phyloP scores from a whole-genome alignment of 2,113 vertebrate species.

The Cyprinodon tularosa region DNA sequence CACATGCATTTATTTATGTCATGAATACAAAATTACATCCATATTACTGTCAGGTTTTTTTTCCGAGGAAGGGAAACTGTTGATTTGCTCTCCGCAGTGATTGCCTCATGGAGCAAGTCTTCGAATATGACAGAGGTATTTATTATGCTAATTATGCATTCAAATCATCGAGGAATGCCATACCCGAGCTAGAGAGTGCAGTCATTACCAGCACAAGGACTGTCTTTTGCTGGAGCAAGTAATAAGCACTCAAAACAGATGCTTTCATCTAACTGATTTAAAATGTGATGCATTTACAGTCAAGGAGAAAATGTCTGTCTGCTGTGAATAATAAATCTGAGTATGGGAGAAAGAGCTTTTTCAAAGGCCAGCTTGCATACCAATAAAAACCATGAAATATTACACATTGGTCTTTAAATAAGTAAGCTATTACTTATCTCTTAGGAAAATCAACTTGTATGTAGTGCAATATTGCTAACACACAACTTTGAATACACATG shows the following conservation, averaged over 20 bases:
- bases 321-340: slow-evolving; percentile 53
- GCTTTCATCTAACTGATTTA: slow-evolving; percentile 74
- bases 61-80: slow-evolving; percentile 48
- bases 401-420: slow-evolving; percentile 15
- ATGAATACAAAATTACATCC: slow-evolving; percentile 60
- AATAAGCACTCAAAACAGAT: slow-evolving; percentile 74
- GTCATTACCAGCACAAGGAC: slow-evolving; percentile 67
- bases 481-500: background rate
- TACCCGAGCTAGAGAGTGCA: slow-evolving; percentile 59
- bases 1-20: slow-evolving; percentile 47
- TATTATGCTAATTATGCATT: slow-evolving; percentile 80
- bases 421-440: slow-evolving; percentile 4
- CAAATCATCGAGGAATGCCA: slow-evolving; percentile 68
- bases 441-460: slow-evolving; percentile 22
- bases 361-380: slow-evolving; percentile 17
- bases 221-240: slow-evolving; percentile 64
- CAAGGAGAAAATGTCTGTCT: slow-evolving; percentile 54
- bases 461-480: background rate
- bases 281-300: slow-evolving; percentile 63
- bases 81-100: slow-evolving; percentile 70
- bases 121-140: slow-evolving; percentile 70
- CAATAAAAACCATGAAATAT: slow-evolving; percentile 9
- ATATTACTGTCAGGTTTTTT: slow-evolving; percentile 43
- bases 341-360: slow-evolving; percentile 31
- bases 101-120: slow-evolving; percentile 62